Conservation (phyloP, 2,113 vertebrate species). For the Mola mola region DNA sequence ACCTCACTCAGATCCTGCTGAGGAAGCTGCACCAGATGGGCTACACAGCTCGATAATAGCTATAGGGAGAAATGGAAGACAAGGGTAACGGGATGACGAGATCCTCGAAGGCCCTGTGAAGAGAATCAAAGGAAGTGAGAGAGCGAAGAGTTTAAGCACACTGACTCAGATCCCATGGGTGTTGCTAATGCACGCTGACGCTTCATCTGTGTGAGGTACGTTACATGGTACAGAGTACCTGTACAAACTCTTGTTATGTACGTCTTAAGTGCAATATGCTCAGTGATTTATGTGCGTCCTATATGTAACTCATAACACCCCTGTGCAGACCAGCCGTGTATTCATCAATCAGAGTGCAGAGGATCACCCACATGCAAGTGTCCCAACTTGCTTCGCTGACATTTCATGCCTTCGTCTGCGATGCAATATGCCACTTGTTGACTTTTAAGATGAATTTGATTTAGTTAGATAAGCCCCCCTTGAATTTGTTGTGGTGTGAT, state of each 20-base stretch:
- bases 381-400: slow-evolving; percentile 19
- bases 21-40: slow-evolving; percentile 83
- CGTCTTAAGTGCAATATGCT: slow-evolving; percentile 70
- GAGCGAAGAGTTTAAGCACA: slow-evolving; percentile 23
- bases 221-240: slow-evolving; percentile 13
- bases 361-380: background rate
- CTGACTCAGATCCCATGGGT: slow-evolving; percentile 42
- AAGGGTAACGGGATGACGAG: background rate
- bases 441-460: slow-evolving; percentile 28
- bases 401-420: slow-evolving; percentile 21
- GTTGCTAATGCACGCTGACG: slow-evolving; percentile 16
- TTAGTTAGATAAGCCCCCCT: slow-evolving; percentile 10
- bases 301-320: slow-evolving; percentile 13
- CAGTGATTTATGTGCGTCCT: slow-evolving; percentile 18
- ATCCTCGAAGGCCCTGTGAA: too few species aligned
- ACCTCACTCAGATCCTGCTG: slow-evolving; percentile 93
- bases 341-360: slow-evolving; percentile 4
- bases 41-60: slow-evolving; percentile 62
- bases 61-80: background rate
- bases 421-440: slow-evolving; percentile 8
- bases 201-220: slow-evolving; percentile 18
- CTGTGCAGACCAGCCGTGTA: slow-evolving; percentile 8
- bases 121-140: background rate
- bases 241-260: slow-evolving; percentile 25
- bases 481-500: slow-evolving; percentile 24